phyloP scores from a whole-genome alignment of 2,113 vertebrate species.

The Cyanoramphus novaezelandiae region DNA sequence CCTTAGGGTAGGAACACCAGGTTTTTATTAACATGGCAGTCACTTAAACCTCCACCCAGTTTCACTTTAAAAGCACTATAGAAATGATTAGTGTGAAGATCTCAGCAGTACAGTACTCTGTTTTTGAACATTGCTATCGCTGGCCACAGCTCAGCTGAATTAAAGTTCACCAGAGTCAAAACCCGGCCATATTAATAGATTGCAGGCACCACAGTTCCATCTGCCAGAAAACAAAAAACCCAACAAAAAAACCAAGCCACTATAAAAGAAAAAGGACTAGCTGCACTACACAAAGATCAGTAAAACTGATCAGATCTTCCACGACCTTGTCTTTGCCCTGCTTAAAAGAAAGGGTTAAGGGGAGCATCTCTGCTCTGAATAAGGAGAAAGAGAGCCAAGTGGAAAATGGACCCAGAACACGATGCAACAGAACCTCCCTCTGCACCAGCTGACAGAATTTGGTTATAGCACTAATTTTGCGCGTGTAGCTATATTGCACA shows the following conservation, averaged over 20 bases:
- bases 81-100: neutral
- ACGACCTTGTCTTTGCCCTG: neutral
- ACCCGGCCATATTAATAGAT: neutral
- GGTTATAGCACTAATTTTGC: neutral
- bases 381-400: neutral
- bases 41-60: neutral
- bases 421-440: neutral
- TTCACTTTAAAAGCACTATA: neutral
- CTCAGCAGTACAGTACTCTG: neutral
- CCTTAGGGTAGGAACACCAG: neutral
- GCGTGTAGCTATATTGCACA: neutral
- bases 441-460: rapidly evolving
- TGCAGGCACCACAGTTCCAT: neutral
- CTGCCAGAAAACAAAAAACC: neutral
- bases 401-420: neutral
- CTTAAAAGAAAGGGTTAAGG: neutral
- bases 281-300: neutral
- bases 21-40: constrained; percentile 12
- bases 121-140: neutral
- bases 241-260: rapidly evolving
- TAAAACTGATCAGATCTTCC: neutral
- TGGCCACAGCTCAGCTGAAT: neutral
- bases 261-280: neutral
- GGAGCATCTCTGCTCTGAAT: neutral
- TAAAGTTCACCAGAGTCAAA: neutral